These are phyloP conservation scores for Heliconius ismenius DNA, from an alignment of 2,888 invertebrate species.

Conservation along the genomic window DNA sequence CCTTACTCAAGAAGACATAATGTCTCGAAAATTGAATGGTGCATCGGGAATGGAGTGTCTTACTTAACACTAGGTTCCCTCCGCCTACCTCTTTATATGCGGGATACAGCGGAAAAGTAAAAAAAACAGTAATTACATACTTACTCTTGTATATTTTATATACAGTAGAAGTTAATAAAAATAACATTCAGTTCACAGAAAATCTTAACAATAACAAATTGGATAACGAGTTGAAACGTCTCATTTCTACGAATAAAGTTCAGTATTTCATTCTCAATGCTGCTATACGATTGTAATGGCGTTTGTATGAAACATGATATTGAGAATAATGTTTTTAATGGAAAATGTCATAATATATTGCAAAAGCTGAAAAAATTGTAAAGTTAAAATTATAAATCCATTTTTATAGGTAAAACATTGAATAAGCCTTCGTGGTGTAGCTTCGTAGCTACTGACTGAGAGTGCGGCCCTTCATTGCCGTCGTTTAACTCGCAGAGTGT, in stretches of 20 bases:
- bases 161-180: neutral
- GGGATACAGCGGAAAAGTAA: too few species aligned
- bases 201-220: conserved; percentile 21
- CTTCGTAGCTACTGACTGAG: too few species aligned
- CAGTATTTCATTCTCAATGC: conserved; percentile 13
- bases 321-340: conserved; percentile 14
- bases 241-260: neutral
- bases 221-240: conserved; percentile 20
- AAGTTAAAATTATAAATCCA: neutral
- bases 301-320: conserved; percentile 23
- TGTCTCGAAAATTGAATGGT: neutral
- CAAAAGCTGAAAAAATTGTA: neutral
- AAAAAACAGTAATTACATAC: neutral
- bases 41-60: neutral
- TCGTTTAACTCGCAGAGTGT: too few species aligned
- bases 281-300: conserved; percentile 24
- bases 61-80: neutral
- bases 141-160: neutral
- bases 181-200: neutral
- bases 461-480: too few species aligned
- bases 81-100: too few species aligned
- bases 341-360: conserved; percentile 12
- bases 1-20: too few species aligned
- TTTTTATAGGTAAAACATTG: neutral
- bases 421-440: neutral